These are phyloP conservation scores for Drosophila simulans DNA, from an alignment of 1,140 invertebrate species.

Conservation along the genomic window DNA sequence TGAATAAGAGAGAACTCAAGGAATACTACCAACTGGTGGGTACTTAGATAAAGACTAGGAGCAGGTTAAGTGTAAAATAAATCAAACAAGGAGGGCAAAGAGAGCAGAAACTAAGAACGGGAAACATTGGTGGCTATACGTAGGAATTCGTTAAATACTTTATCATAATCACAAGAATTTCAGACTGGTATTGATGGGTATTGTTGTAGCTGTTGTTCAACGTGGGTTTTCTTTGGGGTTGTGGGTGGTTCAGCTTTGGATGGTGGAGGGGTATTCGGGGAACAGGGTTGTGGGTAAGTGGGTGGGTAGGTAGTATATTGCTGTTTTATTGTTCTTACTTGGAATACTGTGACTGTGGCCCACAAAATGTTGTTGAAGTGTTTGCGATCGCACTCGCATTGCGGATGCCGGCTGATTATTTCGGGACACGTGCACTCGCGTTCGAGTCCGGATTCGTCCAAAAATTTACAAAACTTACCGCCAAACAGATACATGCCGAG, in stretches of 20 bases:
- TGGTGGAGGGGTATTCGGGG: neutral
- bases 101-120: conserved; percentile 36
- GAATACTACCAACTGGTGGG: conserved; percentile 5
- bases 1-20: conserved; percentile 28
- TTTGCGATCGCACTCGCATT: conserved; percentile 97
- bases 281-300: neutral
- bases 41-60: conserved; percentile 24
- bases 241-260: neutral
- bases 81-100: conserved; percentile 9
- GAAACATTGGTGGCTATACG: conserved; percentile 42
- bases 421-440: conserved; percentile 96
- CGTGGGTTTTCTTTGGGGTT: conserved; percentile 4
- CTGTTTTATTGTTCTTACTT: conserved; percentile 89
- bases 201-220: conserved; percentile 41
- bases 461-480: conserved; percentile 99
- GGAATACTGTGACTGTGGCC: conserved; percentile 98
- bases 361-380: conserved; percentile 99
- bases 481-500: conserved; percentile 99
- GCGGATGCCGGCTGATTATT: conserved; percentile 92
- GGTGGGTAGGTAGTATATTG: conserved; percentile 31
- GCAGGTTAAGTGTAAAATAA: conserved; percentile 14
- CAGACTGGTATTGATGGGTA: conserved; percentile 34
- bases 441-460: conserved; percentile 93
- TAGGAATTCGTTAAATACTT: conserved; percentile 43
- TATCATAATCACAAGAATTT: conserved; percentile 43